phyloP scores from a whole-genome alignment of 2,888 invertebrate genomes.

The Cephus runcator region DNA sequence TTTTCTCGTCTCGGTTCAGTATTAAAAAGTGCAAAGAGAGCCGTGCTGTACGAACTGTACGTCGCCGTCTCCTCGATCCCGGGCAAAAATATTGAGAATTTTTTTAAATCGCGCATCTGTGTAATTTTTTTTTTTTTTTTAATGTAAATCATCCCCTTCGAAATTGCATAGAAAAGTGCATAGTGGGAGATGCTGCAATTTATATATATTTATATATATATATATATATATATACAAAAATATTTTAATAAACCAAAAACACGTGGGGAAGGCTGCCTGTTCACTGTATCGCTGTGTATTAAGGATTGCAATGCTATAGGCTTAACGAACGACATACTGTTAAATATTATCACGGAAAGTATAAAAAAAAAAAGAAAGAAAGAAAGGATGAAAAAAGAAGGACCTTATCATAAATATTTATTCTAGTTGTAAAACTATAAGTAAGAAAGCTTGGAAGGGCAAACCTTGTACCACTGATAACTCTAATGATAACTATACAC shows the following conservation, averaged over 20 bases:
- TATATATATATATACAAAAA: not conserved
- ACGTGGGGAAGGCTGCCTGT: not conserved
- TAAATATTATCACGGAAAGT: conserved; percentile 48
- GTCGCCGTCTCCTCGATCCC: no score
- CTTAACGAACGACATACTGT: conserved; percentile 32
- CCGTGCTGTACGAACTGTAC: no score
- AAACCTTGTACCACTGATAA: conserved; percentile 27
- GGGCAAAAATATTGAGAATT: not conserved
- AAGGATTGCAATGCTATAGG: conserved; percentile 41
- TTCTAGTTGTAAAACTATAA: conserved; percentile 50
- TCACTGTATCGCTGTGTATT: conserved; percentile 28
- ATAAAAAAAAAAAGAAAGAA: conserved; percentile 21
- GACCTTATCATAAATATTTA: conserved; percentile 53
- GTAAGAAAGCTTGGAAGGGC: conserved; percentile 25
- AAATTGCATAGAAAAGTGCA: not conserved
- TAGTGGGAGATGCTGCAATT: not conserved
- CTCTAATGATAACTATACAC: conserved; percentile 1
- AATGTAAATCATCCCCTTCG: not conserved
- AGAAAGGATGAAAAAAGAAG: conserved; percentile 15
- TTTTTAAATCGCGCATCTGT: no score
- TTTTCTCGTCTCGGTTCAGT: not conserved
- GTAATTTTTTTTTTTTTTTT: not conserved
- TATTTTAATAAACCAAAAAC: not conserved
- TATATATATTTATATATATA: not conserved
- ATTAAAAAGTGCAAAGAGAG: not conserved